Conservation (phyloP, 2,113 vertebrate genomes). For the Monarcha castaneiventris region DNA sequence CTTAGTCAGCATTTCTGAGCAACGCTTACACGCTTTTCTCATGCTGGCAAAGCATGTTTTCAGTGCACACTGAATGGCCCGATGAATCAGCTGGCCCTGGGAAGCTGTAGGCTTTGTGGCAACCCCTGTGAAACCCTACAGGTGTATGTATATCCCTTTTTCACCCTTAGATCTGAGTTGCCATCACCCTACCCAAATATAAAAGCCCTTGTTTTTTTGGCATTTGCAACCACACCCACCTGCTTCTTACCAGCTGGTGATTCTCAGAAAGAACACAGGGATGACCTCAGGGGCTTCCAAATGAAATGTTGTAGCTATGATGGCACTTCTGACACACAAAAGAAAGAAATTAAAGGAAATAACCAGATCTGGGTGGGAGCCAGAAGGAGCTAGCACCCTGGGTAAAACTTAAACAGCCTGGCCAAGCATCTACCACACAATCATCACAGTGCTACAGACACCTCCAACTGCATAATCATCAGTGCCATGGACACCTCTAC, state of each 20-base stretch:
- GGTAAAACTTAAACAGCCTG: background rate
- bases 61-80: accelerated
- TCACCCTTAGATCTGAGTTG: background rate
- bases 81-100: background rate
- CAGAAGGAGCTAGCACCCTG: background rate
- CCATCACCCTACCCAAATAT: background rate
- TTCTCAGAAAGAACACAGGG: background rate
- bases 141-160: accelerated
- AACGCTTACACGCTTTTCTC: background rate
- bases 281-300: background rate
- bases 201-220: background rate
- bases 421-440: background rate
- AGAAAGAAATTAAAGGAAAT: background rate
- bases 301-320: background rate
- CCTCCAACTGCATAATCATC: background rate
- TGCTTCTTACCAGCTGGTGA: background rate
- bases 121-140: background rate
- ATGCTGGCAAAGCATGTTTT: background rate
- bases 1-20: background rate
- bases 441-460: background rate
- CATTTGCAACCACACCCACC: background rate
- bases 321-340: background rate
- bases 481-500: background rate
- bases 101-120: background rate
- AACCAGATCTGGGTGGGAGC: background rate